These are phyloP conservation scores for Acronicta alni DNA, from an alignment of 2,888 invertebrate genomes.

Conservation along the genomic window DNA sequence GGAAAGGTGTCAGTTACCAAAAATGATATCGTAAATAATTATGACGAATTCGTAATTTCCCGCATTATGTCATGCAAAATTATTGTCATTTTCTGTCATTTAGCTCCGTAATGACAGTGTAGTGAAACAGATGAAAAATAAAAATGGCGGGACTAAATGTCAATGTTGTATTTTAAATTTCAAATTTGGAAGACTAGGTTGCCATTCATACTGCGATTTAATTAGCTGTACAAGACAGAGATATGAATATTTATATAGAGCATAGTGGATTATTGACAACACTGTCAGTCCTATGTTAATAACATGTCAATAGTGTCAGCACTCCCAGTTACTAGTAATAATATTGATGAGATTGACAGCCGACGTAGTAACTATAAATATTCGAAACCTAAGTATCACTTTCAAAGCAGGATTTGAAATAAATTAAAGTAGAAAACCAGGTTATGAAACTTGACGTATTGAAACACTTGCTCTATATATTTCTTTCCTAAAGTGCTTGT, in stretches of 20 bases:
- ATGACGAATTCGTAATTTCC: conserved; percentile 22
- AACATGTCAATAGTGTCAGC: conserved; percentile 54
- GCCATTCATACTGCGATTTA: conserved; percentile 31
- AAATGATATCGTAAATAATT: conserved; percentile 31
- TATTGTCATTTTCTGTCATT: conserved; percentile 29
- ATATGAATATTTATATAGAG: conserved; percentile 52
- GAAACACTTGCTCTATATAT: conserved; percentile 8
- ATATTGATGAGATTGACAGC: conserved; percentile 60
- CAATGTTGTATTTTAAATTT: background rate
- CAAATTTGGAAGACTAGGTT: conserved; percentile 10
- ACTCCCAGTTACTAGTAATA: conserved; percentile 48
- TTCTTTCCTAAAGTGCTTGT: no score
- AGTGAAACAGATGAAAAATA: background rate
- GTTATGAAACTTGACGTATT: conserved; percentile 29
- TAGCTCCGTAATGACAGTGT: background rate
- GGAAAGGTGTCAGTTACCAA: conserved; percentile 29
- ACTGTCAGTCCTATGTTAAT: conserved; percentile 58
- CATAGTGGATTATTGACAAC: conserved; percentile 53
- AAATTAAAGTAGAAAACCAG: conserved; percentile 48
- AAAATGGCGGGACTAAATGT: background rate
- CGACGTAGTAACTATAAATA: conserved; percentile 45
- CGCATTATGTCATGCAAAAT: conserved; percentile 20
- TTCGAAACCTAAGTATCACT: conserved; percentile 47
- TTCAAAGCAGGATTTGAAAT: conserved; percentile 52
- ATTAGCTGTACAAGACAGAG: conserved; percentile 28